phyloP scores from a whole-genome alignment of 2,113 vertebrate species.

The Ctenomys sociabilis region DNA sequence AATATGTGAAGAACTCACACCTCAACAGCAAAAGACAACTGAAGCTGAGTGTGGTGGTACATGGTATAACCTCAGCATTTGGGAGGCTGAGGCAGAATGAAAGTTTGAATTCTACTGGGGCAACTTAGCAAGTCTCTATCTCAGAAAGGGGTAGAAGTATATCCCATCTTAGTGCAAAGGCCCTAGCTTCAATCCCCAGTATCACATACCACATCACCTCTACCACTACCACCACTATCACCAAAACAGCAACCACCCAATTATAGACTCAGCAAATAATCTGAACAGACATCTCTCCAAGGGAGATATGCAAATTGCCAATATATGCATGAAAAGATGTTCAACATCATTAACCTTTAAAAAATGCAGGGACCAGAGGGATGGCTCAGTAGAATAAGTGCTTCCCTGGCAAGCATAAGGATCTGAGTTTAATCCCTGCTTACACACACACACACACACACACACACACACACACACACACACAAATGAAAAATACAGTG shows the following conservation, averaged over 20 bases:
- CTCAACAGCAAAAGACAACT: not conserved
- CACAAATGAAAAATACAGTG: constrained; percentile 25
- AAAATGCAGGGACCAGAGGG: too few species aligned
- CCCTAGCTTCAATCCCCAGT: not conserved
- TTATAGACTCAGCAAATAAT: constrained; percentile 15
- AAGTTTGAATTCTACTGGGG: not conserved
- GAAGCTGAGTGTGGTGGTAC: not conserved
- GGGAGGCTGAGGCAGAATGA: not conserved
- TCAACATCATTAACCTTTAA: not conserved
- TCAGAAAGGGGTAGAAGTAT: not conserved
- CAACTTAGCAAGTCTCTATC: not conserved
- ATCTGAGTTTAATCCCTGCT: too few species aligned
- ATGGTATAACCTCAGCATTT: not conserved
- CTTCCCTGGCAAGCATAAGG: too few species aligned
- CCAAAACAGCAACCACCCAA: not conserved
- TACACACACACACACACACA: too few species aligned
- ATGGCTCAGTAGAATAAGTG: too few species aligned
- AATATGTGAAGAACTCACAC: not conserved
- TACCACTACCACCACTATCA: not conserved
- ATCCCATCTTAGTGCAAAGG: not conserved
- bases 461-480: too few species aligned
- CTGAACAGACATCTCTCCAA: constrained; percentile 21
- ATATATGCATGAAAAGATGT: not conserved
- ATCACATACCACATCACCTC: not conserved
- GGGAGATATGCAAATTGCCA: constrained; percentile 26